Evolutionary conservation across 2,113 vertebrate species (phyloP).

Genomic region (Ciconia stormi): DNA sequence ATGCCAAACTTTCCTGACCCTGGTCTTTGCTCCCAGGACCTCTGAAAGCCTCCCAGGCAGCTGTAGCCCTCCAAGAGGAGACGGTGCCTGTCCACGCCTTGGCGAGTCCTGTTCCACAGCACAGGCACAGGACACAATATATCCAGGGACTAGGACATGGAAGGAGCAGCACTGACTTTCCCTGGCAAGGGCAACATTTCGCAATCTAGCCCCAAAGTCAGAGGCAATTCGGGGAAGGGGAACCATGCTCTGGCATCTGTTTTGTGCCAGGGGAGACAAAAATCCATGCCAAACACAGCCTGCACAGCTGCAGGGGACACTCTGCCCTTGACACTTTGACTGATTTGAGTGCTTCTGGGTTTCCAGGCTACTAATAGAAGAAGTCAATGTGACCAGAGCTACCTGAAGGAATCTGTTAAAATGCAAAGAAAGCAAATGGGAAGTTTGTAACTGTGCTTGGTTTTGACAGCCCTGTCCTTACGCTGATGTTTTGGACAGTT

Average conservation of each 20-base stretch:
- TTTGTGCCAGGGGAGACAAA: not conserved
- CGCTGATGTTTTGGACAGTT: not conserved
- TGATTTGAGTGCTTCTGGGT: not conserved
- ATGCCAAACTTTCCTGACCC: not conserved
- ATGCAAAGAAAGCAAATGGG: not conserved
- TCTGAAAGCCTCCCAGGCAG: not conserved
- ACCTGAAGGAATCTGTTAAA: not conserved
- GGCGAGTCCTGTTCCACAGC: not conserved
- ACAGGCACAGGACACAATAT: not conserved
- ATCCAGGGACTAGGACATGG: not conserved
- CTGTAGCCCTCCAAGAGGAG: not conserved
- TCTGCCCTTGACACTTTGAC: not conserved
- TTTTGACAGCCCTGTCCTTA: not conserved
- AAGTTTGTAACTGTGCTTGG: not conserved
- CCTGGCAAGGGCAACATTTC: not conserved
- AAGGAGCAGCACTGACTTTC: not conserved
- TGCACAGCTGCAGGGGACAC: not conserved
- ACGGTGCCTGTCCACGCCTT: fast-evolving
- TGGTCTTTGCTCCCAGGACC: not conserved
- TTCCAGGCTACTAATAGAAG: not conserved
- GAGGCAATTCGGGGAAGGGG: not conserved
- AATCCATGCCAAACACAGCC: not conserved
- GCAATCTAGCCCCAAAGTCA: not conserved
- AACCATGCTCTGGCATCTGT: not conserved
- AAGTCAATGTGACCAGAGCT: not conserved